Base-by-base conservation (phyloP, 2,888 invertebrate genomes). In the Andrena minutula region DNA sequence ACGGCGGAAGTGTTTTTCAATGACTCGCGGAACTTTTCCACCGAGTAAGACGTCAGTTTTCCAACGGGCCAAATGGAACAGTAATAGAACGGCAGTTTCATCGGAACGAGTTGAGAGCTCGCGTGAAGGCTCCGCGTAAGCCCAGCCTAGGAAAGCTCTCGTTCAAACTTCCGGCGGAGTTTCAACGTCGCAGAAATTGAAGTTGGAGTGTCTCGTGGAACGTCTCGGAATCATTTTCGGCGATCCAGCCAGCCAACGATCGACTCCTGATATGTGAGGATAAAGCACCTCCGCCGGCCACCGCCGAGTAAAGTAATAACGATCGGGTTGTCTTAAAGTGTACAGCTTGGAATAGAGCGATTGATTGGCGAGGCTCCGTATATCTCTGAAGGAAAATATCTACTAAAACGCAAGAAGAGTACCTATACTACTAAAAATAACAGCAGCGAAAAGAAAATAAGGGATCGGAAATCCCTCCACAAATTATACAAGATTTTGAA, bases 61-160 rank as follows among this genome's bases (percentile, higher is more conserved):
- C 80, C 73, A 63, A 73, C 77, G 56, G 79, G 69, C 75, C 81
- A 79, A 85, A 87, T 82, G 85, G 87, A 85, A 83, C 87, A 74
- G 85, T 79, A 87, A 87, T 87, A 81, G 87, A 86, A 85, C 83
- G 85, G 87, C 77, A 87, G 82, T 87, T 87, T 85, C 87, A 69
- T 68, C 77, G 83, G 60, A 76, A 79, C 83, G 83, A 81, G 83
- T 81, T 85, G 86, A 83, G 85, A 87, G 86, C 72, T 83, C 75
- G 84, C 87, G 87, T 66, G 85, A 85, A 79, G 74, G 61, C 64
- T 53, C 78, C 70, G 61, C 75, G 75, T 79, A 77, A 83, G 80
- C 86, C 56, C 79, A 32, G 65, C 80, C 75, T 70, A 76, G 78
- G 60, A 60, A 83, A 83, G 82, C 84, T 77, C 79, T 81, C 84